A percentile compares a stretch with the other conserved stretches of the same genome.
phyloP scores from a whole-genome alignment of 2,888 invertebrate genomes.

The Watsonalla binaria region DNA sequence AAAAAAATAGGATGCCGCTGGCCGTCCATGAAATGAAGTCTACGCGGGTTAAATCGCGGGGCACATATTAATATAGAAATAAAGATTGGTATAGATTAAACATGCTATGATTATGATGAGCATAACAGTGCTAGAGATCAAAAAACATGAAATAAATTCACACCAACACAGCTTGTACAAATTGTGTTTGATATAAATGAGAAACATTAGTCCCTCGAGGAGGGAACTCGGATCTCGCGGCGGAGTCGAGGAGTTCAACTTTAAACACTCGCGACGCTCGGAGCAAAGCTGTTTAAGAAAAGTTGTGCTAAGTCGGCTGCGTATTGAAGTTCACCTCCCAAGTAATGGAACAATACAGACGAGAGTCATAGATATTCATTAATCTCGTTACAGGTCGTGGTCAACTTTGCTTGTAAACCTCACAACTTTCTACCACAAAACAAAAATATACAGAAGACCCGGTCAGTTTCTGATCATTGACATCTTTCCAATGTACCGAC shows the following conservation, averaged over 20 bases:
- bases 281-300: conserved; percentile 15
- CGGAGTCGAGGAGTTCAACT: not conserved
- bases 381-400: conserved; percentile 42
- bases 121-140: too few relatives aligned
- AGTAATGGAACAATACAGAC: conserved; percentile 34
- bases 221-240: not conserved
- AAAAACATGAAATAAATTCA: too few relatives aligned
- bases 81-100: too few relatives aligned
- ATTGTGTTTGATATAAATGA: not conserved
- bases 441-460: too few relatives aligned
- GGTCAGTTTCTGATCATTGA: too few relatives aligned
- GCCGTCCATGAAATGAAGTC: too few relatives aligned
- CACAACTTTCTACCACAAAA: too few relatives aligned
- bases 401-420: conserved; percentile 44
- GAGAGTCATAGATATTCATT: conserved; percentile 57
- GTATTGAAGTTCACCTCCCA: conserved; percentile 31
- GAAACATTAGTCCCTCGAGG: not conserved
- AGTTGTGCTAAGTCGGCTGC: conserved; percentile 26
- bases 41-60: too few relatives aligned
- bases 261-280: not conserved
- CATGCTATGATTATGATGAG: too few relatives aligned
- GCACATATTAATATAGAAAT: too few relatives aligned
- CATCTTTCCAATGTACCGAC: too few relatives aligned
- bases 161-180: not conserved
- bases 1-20: too few relatives aligned